Evolutionary conservation across 2,888 invertebrate genomes (phyloP).

Genomic region (Caenorhabditis imperialis): DNA sequence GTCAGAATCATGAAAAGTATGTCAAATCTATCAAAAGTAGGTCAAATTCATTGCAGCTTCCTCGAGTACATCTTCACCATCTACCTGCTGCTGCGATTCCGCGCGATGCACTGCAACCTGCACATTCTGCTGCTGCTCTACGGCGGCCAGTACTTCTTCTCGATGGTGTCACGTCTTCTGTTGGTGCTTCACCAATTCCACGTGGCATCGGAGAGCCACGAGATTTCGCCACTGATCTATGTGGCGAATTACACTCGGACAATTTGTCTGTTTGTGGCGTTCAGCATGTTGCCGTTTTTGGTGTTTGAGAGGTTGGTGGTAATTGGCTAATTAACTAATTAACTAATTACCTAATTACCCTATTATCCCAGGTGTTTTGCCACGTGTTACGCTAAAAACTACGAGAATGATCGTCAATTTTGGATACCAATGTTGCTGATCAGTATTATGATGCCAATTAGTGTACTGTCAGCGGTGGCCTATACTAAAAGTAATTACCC

Average conservation of each 20-base stretch:
- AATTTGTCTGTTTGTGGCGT: conserved; percentile 47
- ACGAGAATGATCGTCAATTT: conserved; percentile 37
- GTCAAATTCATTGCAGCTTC: conserved; percentile 40
- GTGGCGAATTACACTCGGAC: conserved; percentile 49
- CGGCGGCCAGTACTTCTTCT: conserved; percentile 52
- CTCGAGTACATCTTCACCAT: conserved; percentile 41
- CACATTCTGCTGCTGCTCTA: conserved; percentile 43
- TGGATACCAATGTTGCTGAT: conserved; percentile 45
- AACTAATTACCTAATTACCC: not conserved
- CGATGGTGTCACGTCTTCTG: conserved; percentile 28
- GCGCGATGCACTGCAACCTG: conserved; percentile 48
- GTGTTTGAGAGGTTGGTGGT: conserved; percentile 38
- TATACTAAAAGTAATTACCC: conserved; percentile 40
- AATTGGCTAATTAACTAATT: no score
- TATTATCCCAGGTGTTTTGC: conserved; percentile 38
- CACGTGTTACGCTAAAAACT: conserved; percentile 41
- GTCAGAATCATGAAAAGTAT: no score
- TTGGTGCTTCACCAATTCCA: conserved; percentile 33
- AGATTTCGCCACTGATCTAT: conserved; percentile 8
- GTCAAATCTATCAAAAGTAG: not conserved
- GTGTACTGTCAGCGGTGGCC: conserved; percentile 38
- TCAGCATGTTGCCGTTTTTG: conserved; percentile 47
- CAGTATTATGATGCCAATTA: conserved; percentile 35
- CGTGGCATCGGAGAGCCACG: not conserved
- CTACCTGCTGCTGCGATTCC: conserved; percentile 31